Evolutionary conservation across 2,797 vertebrate species (phyloP), one percentile per base, ranked within the genome.

Genomic region (Sebastes vulpes): DNA sequence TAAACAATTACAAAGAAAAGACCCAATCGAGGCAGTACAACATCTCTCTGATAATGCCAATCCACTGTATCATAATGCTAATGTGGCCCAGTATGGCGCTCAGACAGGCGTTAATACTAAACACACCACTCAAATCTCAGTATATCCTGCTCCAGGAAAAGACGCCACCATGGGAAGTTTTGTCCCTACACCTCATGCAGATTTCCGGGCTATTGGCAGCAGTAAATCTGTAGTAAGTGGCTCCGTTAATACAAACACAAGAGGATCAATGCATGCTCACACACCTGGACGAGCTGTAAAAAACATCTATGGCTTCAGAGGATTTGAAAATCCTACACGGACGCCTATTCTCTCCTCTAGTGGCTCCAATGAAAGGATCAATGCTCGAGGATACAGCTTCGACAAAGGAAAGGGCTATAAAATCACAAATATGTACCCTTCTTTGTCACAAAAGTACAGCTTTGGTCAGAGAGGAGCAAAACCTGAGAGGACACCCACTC

Each of bases 381-480:
- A 14, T 68, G 50, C 54, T 54, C 12, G 1, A 10, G 23, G 1
- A 6, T 50, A 65, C 52, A 76, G 38, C 32, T 75, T 75, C 1
- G 10, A 81, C 8, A 81, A 77, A 67, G 3, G 52, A 7, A 65
- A 10, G 18, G 35, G 46, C 1, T 53, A 72, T 32, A 84, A 70
- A 79, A 67, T 31, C 2, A 2, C 32, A 53, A 79, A 74, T 2
- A 0, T 4, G 1, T 53, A 66, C 25, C 59, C 67, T 0, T 48
- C 25, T 35, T 50, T 79, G 6, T 72, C 63, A 6, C 46, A 21
- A 28, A 94, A 89, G 77, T 94, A 89, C 32, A 82, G 42, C 21
- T 95, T 95, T 82, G 74, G 73, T 5, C 79, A 25, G 12, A 87
- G 65, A 56, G 12, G 2, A 77, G 3, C 18, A 66, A 68, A 72